Percentiles rank a stretch among this genome's conserved stretches.
Conservation (phyloP, 2,797 vertebrate genomes). For the Peromyscus melanophrys region DNA sequence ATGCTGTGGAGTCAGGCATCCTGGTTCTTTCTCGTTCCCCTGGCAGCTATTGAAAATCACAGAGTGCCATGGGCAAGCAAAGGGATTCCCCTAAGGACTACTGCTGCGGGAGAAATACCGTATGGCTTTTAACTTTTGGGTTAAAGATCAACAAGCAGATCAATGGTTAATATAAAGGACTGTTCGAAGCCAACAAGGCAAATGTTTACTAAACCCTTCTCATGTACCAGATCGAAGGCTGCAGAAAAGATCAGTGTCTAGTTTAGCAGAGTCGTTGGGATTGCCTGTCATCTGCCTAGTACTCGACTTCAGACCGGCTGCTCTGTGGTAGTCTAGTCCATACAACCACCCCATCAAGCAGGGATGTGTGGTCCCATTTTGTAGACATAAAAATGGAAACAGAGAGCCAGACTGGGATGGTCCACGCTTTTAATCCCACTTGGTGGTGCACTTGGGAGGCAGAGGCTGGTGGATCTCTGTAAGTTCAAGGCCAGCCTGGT, state of each 20-base stretch:
- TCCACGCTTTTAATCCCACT: background rate
- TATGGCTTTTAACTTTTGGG: background rate
- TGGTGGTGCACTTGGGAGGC: background rate
- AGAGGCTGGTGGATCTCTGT: background rate
- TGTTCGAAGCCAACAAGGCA: conserved; percentile 37
- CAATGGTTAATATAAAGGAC: conserved; percentile 20
- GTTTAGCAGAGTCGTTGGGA: background rate
- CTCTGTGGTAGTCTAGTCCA: background rate
- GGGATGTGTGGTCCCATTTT: background rate
- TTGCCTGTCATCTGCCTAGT: background rate
- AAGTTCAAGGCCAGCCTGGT: background rate
- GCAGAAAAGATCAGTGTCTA: conserved; percentile 29
- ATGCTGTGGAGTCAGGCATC: background rate
- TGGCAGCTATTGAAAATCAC: background rate
- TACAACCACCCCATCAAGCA: background rate
- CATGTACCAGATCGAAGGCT: background rate
- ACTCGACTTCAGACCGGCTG: background rate
- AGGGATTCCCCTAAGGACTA: conserved; percentile 4
- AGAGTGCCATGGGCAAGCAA: background rate
- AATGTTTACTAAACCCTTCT: conserved; percentile 39
- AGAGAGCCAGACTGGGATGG: background rate
- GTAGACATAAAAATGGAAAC: conserved; percentile 48
- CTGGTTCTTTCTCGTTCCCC: background rate
- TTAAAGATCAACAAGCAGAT: conserved; percentile 7
- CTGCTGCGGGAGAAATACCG: background rate